Evolutionary conservation across 2,888 invertebrate species (phyloP), one percentile per base, ranked within the genome.

Genomic region (Candidula unifasciata): DNA sequence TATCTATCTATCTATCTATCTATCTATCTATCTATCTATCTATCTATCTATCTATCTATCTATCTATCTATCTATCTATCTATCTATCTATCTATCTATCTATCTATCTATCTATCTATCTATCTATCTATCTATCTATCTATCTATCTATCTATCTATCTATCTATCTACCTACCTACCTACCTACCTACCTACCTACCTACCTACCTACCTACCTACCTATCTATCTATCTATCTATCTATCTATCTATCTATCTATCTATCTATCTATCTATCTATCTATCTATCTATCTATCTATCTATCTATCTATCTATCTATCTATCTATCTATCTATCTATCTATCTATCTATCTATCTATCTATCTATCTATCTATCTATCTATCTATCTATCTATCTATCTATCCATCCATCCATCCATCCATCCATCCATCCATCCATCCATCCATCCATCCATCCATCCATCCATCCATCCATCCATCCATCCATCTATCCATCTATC

Each of bases 231-330:
- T n/a, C n/a, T n/a, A n/a, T 60, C 60, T 60, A 60, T 60, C 60
- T 60, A 60, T 60, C 60, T 60, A 60, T 60, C 60, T 60, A 60
- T 60, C 60, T 60, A 60, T 60, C 60, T 60, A 60, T 60, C 60
- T 60, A 60, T 60, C 60, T 60, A 60, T 60, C 60, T 60, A 60
- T 60, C 60, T 60, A 60, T 60, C 60, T 60, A 60, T 60, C 60
- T 60, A 60, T 60, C 60, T 60, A 60, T 60, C 60, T 60, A 60
- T 60, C 60, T 60, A 60, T 60, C 60, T 60, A 60, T 60, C 60
- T 60, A 60, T 60, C 60, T 60, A 60, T 60, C 60, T 60, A 60
- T 60, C 60, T 60, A 60, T 60, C 60, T 60, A 60, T 60, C 60
- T 60, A 60, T 60, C 60, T 60, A 60, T 60, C 60, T 60, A 60